A percentile compares a stretch with the other conserved stretches of the same genome.
Conservation (phyloP, 2,113 vertebrate species). For the Eclectus roratus region DNA sequence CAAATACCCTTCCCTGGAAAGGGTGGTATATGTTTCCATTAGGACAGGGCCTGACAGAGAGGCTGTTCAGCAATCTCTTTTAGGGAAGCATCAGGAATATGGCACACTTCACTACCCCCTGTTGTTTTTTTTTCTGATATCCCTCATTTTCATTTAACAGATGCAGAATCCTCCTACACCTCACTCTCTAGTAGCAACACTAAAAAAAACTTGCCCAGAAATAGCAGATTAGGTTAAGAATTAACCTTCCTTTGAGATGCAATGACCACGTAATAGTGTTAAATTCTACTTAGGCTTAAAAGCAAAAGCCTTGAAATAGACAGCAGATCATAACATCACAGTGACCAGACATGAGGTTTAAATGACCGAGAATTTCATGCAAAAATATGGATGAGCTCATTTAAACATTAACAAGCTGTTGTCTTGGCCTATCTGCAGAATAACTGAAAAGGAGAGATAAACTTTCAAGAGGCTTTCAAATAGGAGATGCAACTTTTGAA, state of each 20-base stretch:
- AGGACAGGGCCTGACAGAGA: neutral
- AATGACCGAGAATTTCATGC: neutral
- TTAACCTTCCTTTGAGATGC: constrained; percentile 22
- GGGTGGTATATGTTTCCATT: neutral
- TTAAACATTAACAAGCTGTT: constrained; percentile 44
- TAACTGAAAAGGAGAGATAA: neutral
- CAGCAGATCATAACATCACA: neutral
- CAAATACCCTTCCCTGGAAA: neutral
- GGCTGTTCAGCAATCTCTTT: neutral
- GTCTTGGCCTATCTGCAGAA: neutral
- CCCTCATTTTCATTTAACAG: neutral
- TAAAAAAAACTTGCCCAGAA: neutral
- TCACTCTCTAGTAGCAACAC: neutral
- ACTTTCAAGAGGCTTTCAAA: neutral
- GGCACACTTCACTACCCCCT: neutral
- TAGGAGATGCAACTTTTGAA: neutral
- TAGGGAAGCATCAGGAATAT: neutral
- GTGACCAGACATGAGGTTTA: neutral
- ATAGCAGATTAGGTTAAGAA: neutral
- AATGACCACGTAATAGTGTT: neutral
- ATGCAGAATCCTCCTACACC: neutral
- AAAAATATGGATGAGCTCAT: constrained; percentile 23
- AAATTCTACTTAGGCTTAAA: constrained; percentile 31
- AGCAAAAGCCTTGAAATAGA: neutral
- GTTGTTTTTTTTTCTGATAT: neutral